phyloP scores from a whole-genome alignment of 2,888 invertebrate species.

The Abrostola triplasia region DNA sequence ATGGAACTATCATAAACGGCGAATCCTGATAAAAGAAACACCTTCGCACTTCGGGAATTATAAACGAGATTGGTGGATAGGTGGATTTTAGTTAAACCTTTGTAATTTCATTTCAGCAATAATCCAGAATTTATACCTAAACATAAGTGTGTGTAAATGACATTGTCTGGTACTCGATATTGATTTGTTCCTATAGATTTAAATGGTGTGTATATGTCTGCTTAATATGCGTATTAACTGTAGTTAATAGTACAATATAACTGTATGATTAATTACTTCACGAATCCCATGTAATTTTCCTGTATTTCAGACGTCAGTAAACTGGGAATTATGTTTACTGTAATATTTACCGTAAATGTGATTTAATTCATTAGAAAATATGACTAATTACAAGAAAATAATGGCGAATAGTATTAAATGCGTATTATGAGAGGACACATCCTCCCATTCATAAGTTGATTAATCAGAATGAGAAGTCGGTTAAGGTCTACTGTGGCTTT shows the following conservation, averaged over 20 bases:
- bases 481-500: constrained; percentile 33
- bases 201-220: too few relatives aligned
- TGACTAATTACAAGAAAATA: constrained; percentile 41
- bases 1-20: too few relatives aligned
- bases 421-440: constrained; percentile 24
- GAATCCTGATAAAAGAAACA: too few relatives aligned
- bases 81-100: too few relatives aligned
- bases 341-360: constrained; percentile 19
- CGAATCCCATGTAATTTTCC: constrained; percentile 52
- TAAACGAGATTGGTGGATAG: too few relatives aligned
- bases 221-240: neutral
- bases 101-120: too few relatives aligned
- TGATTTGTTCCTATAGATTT: too few relatives aligned
- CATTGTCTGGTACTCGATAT: too few relatives aligned
- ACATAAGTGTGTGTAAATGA: too few relatives aligned
- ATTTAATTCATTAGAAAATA: constrained; percentile 31
- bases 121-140: too few relatives aligned
- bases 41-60: too few relatives aligned
- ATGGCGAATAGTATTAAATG: constrained; percentile 38
- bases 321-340: constrained; percentile 22
- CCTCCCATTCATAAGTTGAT: constrained; percentile 35
- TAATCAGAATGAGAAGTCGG: constrained; percentile 38
- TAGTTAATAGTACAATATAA: neutral
- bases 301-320: constrained; percentile 53
- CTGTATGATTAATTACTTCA: constrained; percentile 27